phyloP scores from a whole-genome alignment of 2,888 invertebrate species.

The Sarcophaga rosellei region DNA sequence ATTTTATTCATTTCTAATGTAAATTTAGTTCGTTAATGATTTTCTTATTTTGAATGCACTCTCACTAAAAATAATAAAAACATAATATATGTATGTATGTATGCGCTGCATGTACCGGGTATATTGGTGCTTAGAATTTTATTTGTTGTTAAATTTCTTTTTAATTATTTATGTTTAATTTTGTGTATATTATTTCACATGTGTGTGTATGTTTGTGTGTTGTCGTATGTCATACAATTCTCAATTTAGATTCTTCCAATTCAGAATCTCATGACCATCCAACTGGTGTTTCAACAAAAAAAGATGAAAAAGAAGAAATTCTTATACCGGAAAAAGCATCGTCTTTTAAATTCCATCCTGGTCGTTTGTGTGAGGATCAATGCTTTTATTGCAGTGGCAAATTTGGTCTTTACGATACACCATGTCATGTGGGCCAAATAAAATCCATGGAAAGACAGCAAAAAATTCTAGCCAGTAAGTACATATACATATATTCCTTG shows the following conservation, averaged over 20 bases:
- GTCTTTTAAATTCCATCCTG: conserved; percentile 93
- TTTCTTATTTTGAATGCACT: not conserved
- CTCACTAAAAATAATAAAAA: not conserved
- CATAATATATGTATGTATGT: too few species aligned
- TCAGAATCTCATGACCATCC: conserved; percentile 74
- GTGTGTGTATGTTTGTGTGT: conserved; percentile 42
- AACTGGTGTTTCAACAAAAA: conserved; percentile 72
- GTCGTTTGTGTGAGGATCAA: conserved; percentile 90
- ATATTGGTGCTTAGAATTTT: not conserved
- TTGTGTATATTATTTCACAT: conserved; percentile 37
- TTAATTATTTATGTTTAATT: conserved; percentile 20
- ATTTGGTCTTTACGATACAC: conserved; percentile 92
- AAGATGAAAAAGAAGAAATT: conserved; percentile 82
- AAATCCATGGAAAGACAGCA: conserved; percentile 91
- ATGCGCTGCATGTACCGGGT: too few species aligned
- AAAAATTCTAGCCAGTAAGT: conserved; percentile 88
- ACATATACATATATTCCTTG: not conserved
- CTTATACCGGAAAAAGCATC: conserved; percentile 94
- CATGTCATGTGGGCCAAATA: conserved; percentile 93
- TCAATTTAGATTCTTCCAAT: conserved; percentile 77
- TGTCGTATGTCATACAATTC: conserved; percentile 59
- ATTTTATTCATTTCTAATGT: not conserved
- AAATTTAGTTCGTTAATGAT: too few species aligned
- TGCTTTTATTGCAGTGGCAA: conserved; percentile 94
- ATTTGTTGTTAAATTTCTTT: not conserved